phyloP scores from a whole-genome alignment of 1,140 invertebrate species.

The Drosophila setifemur region DNA sequence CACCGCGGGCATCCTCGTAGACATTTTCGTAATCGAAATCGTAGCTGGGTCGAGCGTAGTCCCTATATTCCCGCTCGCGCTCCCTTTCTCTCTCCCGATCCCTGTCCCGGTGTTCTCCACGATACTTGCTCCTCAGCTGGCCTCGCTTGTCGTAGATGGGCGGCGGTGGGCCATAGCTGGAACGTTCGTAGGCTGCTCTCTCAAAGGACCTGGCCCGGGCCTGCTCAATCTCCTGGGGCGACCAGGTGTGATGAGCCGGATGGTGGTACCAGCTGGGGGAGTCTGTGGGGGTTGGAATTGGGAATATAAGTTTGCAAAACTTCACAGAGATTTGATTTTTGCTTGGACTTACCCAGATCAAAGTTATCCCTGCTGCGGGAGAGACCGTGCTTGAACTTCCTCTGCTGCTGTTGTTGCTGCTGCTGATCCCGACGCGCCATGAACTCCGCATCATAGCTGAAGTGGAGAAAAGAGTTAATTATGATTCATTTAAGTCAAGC shows the following conservation, averaged over 20 bases:
- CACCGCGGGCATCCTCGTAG: constrained; percentile 68
- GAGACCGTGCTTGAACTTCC: constrained; percentile 74
- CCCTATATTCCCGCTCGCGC: constrained; percentile 61
- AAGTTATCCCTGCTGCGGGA: constrained; percentile 78
- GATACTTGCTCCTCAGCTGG: constrained; percentile 50
- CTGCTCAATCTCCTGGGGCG: constrained; percentile 78
- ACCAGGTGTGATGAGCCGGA: constrained; percentile 78
- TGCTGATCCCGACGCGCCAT: constrained; percentile 65
- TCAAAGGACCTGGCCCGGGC: constrained; percentile 71
- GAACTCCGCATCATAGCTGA: constrained; percentile 76
- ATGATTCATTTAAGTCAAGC: neutral
- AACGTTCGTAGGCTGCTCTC: constrained; percentile 75
- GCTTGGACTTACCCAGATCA: constrained; percentile 53
- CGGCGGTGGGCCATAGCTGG: constrained; percentile 77
- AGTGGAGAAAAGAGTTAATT: neutral
- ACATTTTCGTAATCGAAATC: constrained; percentile 81
- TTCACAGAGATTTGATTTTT: rapidly evolving
- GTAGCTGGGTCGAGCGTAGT: constrained; percentile 72
- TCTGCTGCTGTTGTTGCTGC: constrained; percentile 44
- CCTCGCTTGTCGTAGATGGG: constrained; percentile 80
- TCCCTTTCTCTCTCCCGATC: constrained; percentile 54
- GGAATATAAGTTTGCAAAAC: neutral
- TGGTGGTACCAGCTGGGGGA: constrained; percentile 81
- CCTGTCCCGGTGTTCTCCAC: constrained; percentile 46
- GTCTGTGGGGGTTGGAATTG: constrained; percentile 18